Evolutionary conservation across 2,113 vertebrate genomes (phyloP).

Genomic region (Pantherophis guttatus): DNA sequence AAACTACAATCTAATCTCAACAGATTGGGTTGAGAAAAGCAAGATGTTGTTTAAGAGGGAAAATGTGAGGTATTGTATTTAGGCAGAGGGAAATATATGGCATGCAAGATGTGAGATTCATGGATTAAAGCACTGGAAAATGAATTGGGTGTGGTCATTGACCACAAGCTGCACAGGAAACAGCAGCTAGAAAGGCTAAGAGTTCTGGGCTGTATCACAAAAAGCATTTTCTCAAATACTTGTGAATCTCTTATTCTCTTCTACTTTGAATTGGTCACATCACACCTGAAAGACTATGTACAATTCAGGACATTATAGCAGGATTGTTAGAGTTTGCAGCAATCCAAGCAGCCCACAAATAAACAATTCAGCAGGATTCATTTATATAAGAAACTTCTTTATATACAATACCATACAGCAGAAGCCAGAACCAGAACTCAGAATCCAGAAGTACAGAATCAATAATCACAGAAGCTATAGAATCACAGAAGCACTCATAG

Average conservation of each 20-base stretch:
- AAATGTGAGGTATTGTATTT: not conserved
- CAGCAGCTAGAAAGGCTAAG: not conserved
- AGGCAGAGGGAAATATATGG: not conserved
- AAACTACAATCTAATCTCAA: not conserved
- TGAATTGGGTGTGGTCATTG: not conserved
- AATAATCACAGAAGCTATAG: too few relatives aligned
- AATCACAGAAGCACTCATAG: too few relatives aligned
- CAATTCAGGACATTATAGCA: not conserved
- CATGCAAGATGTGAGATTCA: not conserved
- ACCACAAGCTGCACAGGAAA: not conserved
- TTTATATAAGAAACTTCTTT: too few relatives aligned
- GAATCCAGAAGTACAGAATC: too few relatives aligned
- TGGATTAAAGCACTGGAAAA: not conserved
- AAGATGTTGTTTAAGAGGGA: not conserved
- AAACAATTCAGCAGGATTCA: too few relatives aligned
- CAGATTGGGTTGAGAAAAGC: not conserved
- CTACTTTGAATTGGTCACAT: not conserved
- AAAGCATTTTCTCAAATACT: not conserved
- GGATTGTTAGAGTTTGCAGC: too few relatives aligned
- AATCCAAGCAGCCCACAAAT: too few relatives aligned
- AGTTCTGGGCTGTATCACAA: not conserved
- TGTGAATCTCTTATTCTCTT: not conserved
- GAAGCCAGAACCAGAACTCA: too few relatives aligned
- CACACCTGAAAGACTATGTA: not conserved
- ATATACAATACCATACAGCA: too few relatives aligned